Percentiles rank a stretch among this genome's conserved stretches.
Evolutionary conservation across 1,140 invertebrate genomes (phyloP).

Genomic region (Drosophila guanche): DNA sequence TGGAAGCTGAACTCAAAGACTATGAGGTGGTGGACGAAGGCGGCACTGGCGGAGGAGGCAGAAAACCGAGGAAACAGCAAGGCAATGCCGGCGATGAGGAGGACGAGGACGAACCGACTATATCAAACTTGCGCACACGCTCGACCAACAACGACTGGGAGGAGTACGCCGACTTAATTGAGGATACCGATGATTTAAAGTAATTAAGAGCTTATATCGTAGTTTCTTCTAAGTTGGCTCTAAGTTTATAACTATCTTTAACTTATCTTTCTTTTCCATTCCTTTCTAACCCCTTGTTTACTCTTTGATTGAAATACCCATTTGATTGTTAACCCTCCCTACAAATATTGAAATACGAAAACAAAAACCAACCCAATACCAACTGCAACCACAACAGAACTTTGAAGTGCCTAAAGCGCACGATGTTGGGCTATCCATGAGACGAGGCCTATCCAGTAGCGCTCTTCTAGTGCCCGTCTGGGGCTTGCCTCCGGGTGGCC

Average conservation of each 20-base stretch:
- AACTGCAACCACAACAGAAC: constrained; percentile 68
- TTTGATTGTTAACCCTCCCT: constrained; percentile 49
- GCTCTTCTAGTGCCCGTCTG: constrained; percentile 65
- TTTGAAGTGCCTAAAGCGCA: constrained; percentile 78
- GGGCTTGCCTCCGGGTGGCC: constrained; percentile 50
- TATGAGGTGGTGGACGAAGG: constrained; percentile 92
- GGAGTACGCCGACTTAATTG: constrained; percentile 83
- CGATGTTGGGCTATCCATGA: constrained; percentile 81
- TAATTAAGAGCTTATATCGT: constrained; percentile 84
- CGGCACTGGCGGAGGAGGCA: constrained; percentile 36
- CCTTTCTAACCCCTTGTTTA: constrained; percentile 73
- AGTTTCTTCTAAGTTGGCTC: constrained; percentile 83
- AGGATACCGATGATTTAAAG: constrained; percentile 84
- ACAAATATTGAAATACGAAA: constrained; percentile 14
- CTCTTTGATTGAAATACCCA: constrained; percentile 50
- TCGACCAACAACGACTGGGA: constrained; percentile 83
- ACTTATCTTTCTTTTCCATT: constrained; percentile 74
- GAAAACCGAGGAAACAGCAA: constrained; percentile 24
- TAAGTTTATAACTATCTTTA: constrained; percentile 78
- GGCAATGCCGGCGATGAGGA: constrained; percentile 39
- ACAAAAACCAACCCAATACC: constrained; percentile 19
- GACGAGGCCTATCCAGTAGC: constrained; percentile 58
- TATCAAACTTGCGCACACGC: constrained; percentile 82
- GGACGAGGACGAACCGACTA: constrained; percentile 79
- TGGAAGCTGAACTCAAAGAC: constrained; percentile 95